Evolutionary conservation across 1,140 invertebrate species (phyloP), one percentile per base, ranked within the genome.

Genomic region (Drosophila bocki): DNA sequence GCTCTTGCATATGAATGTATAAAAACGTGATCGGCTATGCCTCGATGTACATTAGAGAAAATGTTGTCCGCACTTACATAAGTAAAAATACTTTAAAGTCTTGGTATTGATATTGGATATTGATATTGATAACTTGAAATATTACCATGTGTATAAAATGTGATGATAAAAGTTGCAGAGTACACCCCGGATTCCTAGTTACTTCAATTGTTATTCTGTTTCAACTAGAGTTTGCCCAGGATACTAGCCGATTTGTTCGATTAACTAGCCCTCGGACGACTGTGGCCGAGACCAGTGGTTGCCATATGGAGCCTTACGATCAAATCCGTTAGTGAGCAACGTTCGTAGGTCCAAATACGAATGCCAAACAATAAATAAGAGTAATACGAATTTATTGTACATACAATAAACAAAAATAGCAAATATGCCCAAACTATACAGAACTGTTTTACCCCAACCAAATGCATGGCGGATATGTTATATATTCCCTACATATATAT

Each of bases 371-470:
- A 86, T 86, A 86, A 82, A 86, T 86, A 82, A 79, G 75, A 77
- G 63, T 76, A 74, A 80, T 77, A 87, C 83, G 83, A 87, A 87
- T 87, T 87, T 87, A 87, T 87, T 87, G 84, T 87, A 87, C 72
- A 83, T 87, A 87, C 80, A 87, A 88, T 77, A 87, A 77, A 53
- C 76, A 59, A 61, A 65, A 58, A 57, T 45, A 80, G 39, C 42
- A 50, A 56, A 51, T 42, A 62, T 67, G 74, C 62, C 61, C 53
- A 39, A n/a, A 39, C 53, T 54, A 56, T 63, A 75, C 64, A 77
- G 61, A 83, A 77, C 71, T 75, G 63, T 82, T 82, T 82, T 79
- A 70, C 62, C 67, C 57, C 37, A 64, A n/a, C n/a, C n/a, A 64
- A 62, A 54, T 45, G 39, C 53, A 26, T 41, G 50, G 47, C 39